Evolutionary conservation across 2,888 invertebrate species (phyloP).

Genomic region (Deilephila elpenor): DNA sequence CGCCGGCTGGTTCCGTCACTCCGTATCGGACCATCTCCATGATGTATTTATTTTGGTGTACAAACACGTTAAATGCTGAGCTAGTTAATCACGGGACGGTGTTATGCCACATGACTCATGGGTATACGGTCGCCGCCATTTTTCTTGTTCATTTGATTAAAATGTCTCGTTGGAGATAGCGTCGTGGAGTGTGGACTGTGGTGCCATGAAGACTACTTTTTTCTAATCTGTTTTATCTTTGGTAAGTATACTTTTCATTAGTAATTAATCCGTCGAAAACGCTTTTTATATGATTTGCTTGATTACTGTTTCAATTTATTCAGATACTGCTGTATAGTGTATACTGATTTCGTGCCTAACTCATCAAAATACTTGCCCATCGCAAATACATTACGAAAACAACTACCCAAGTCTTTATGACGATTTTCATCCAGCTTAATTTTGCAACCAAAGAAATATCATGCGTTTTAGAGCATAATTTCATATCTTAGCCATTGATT

Average conservation of each 20-base stretch:
- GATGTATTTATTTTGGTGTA: constrained; percentile 4
- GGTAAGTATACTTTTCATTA: too few species aligned
- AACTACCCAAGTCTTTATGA: too few species aligned
- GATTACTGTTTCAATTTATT: too few species aligned
- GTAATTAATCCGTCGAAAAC: too few species aligned
- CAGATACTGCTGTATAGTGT: too few species aligned
- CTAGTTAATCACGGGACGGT: constrained; percentile 16
- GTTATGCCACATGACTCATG: constrained; percentile 16
- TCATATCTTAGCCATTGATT: neutral
- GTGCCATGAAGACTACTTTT: neutral
- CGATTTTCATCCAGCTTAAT: too few species aligned
- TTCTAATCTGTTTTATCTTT: too few species aligned
- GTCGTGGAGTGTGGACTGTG: neutral
- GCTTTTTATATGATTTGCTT: too few species aligned
- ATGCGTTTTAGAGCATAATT: neutral
- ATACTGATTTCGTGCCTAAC: too few species aligned
- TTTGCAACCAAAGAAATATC: too few species aligned
- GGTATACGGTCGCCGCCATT: neutral
- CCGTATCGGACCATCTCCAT: neutral
- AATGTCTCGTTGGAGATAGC: neutral
- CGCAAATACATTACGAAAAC: too few species aligned
- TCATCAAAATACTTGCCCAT: too few species aligned
- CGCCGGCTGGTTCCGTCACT: neutral
- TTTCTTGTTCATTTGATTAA: constrained; percentile 12
- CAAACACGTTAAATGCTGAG: constrained; percentile 16